phyloP scores from a whole-genome alignment of 2,113 vertebrate species.

The Rhinolophus sinicus region DNA sequence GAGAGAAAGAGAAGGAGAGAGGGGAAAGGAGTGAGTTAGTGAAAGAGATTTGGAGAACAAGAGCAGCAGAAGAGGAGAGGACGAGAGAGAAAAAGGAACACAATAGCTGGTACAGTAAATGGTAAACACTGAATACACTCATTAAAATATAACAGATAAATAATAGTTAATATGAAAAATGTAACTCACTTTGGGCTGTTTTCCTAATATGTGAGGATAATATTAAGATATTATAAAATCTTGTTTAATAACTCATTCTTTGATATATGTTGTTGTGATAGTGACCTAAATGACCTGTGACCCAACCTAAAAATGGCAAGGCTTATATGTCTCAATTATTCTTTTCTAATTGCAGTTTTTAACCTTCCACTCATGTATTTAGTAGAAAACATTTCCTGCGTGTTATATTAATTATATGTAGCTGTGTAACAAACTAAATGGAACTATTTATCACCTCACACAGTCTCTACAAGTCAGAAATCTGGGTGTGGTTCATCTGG shows the following conservation, averaged over 20 bases:
- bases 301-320: not conserved
- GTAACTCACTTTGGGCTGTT: not conserved
- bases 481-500: not conserved
- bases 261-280: not conserved
- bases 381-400: not conserved
- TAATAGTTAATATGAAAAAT: not conserved
- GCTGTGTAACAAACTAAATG: not conserved
- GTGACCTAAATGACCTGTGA: not conserved
- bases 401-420: not conserved
- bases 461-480: not conserved
- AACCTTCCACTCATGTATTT: not conserved
- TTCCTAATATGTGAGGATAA: not conserved
- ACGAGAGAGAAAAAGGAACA: not conserved
- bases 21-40: no score
- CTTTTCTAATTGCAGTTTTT: not conserved
- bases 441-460: not conserved
- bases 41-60: not conserved
- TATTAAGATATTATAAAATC: not conserved
- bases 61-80: not conserved
- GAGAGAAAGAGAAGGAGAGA: not conserved
- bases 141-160: not conserved
- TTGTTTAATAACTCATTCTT: not conserved
- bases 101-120: not conserved
- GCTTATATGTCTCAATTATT: not conserved
- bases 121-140: not conserved